Evolutionary conservation across 2,888 invertebrate species (phyloP).

Genomic region (Anagyrus pseudococci): DNA sequence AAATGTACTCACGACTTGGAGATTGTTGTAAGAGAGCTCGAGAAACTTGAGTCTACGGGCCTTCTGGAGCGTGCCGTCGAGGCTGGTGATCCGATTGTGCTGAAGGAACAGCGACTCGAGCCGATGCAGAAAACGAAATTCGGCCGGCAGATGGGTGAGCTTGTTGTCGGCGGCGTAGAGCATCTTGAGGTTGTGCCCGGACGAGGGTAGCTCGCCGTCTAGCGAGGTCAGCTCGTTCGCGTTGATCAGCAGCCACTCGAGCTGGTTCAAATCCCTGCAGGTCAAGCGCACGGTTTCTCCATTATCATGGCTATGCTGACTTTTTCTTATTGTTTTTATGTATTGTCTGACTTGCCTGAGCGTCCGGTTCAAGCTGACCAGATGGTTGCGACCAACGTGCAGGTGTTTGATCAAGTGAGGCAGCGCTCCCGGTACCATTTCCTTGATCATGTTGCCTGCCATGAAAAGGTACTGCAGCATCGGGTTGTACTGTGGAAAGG

Average conservation of each 20-base stretch:
- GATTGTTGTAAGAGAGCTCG: slow-evolving; percentile 75
- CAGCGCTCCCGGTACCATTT: slow-evolving; percentile 75
- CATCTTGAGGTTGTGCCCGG: slow-evolving; percentile 71
- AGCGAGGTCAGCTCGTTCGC: slow-evolving; percentile 76
- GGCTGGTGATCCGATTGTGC: slow-evolving; percentile 73
- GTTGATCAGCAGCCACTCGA: slow-evolving; percentile 82
- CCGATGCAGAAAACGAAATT: slow-evolving; percentile 73
- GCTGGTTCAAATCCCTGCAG: slow-evolving; percentile 68
- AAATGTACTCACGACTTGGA: slow-evolving; percentile 69
- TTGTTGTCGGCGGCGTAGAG: slow-evolving; percentile 79
- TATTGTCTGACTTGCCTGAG: slow-evolving; percentile 64
- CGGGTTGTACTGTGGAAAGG: slow-evolving; percentile 65
- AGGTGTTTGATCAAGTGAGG: slow-evolving; percentile 74
- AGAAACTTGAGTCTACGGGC: slow-evolving; percentile 72
- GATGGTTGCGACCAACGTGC: slow-evolving; percentile 78
- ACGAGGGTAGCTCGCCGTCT: slow-evolving; percentile 78
- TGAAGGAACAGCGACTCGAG: slow-evolving; percentile 77
- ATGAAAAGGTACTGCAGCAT: slow-evolving; percentile 74
- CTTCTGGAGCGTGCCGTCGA: slow-evolving; percentile 77
- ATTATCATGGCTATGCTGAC: no score
- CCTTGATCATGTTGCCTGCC: slow-evolving; percentile 77
- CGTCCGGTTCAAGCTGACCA: slow-evolving; percentile 78
- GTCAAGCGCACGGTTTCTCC: no score
- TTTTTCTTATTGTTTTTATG: no score
- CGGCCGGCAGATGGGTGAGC: slow-evolving; percentile 73